Percentiles rank a stretch among this genome's conserved stretches.
Evolutionary conservation across 2,113 vertebrate genomes (phyloP).

Genomic region (Hoplias malabaricus): DNA sequence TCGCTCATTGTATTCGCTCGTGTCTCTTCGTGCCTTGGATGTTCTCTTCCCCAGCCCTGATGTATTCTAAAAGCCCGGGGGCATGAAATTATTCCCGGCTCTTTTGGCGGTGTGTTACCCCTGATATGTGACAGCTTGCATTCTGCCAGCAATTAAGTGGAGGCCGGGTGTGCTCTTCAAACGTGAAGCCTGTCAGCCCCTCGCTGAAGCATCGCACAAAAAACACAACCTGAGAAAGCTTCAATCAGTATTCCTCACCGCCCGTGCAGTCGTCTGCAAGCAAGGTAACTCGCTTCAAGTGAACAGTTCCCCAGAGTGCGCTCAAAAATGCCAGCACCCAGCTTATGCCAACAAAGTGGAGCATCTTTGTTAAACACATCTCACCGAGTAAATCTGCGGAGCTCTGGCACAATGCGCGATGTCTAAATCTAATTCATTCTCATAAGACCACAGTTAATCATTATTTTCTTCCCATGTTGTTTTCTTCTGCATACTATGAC

Average conservation of each 20-base stretch:
- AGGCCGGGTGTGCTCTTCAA: constrained; percentile 17
- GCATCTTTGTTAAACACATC: not conserved
- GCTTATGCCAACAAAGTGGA: too few species aligned
- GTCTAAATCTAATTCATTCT: not conserved
- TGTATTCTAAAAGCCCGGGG: constrained; percentile 44
- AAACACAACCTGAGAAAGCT: not conserved
- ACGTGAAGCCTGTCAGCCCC: not conserved
- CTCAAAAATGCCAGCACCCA: not conserved
- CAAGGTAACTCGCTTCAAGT: not conserved
- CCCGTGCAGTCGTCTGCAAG: not conserved
- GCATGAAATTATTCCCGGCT: constrained; percentile 43
- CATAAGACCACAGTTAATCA: not conserved
- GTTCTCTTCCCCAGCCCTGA: constrained; percentile 22
- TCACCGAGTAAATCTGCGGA: constrained; percentile 4
- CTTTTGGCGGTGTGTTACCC: constrained; percentile 17
- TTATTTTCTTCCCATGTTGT: not conserved
- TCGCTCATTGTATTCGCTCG: constrained; percentile 36
- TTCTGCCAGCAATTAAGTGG: constrained; percentile 44
- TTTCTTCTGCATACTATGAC: not conserved
- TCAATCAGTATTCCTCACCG: constrained; percentile 18
- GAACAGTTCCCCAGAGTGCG: not conserved
- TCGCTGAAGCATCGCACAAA: not conserved
- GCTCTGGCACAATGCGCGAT: not conserved
- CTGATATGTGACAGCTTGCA: constrained; percentile 30
- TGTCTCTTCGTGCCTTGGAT: constrained; percentile 34